Base-by-base conservation (phyloP, 2,888 invertebrate genomes). In the Arrhopalites spinosus region DNA sequence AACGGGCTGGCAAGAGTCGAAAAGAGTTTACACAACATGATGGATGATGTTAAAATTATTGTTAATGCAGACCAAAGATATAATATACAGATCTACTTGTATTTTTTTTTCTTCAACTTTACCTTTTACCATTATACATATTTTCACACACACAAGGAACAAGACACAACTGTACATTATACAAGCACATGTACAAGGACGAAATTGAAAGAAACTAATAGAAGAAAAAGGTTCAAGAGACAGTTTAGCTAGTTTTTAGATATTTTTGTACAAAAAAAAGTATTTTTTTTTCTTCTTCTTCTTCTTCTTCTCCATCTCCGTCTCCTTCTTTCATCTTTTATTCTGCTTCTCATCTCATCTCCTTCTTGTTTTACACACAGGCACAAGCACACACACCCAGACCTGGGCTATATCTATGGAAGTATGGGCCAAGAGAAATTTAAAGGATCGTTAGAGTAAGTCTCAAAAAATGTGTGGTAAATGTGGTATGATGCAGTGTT, bases 21-120 rank as follows among this genome's bases (percentile, higher is more conserved):
- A 75, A 76, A 78, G 73, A 70, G 76, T 78, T 76, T 78, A 78
- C 78, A 78, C 76, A 78, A 72, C 56, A 78, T 78, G 78, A 78
- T 78, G 78, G 78, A 78, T 78, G 78, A 76, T 72, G 76, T 67
- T 74, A 63, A 76, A 78, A 78, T 78, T 76, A 78, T 78, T 78
- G 67, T 78, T 76, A 78, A 78, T 78, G 78, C 76, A 78, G 78
- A 78, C 70, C 36, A 69, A 70, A 75, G 70, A 71, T 75, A 69
- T 64, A 75, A 75, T 71, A 30, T 70, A 70, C 53, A 71, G 71
- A 64, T 75, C 71, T 75, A 27, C 50, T 29, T 68, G 2, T 25
- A 20, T 29, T 30, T 73, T 17, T 25, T 59, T n/a, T 23, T 27
- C 67, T 67, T 29, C 67, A 20, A 47, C 61, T 27, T 50, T 43